A percentile compares a stretch with the other conserved stretches of the same genome.
Conservation (phyloP, 2,113 vertebrate species). For the Brienomyrus longianalis region DNA sequence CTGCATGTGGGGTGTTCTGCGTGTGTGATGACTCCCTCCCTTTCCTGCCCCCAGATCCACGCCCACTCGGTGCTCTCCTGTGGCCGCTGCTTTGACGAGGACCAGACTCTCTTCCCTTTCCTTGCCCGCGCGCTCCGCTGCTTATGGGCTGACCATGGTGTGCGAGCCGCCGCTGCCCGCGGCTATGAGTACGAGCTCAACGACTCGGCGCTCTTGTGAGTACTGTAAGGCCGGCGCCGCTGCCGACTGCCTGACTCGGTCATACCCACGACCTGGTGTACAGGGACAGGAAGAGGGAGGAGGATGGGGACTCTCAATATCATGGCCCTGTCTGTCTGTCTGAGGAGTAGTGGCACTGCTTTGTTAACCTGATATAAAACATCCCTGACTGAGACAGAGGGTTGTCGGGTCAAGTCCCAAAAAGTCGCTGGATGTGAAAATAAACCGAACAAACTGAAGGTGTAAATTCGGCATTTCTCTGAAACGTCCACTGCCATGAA, state of each 20-base stretch:
- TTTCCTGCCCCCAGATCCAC: constrained; percentile 41
- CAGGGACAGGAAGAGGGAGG: neutral
- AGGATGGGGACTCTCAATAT: neutral
- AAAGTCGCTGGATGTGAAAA: neutral
- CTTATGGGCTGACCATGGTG: constrained; percentile 61
- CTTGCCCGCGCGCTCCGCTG: constrained; percentile 54
- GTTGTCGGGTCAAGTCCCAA: neutral
- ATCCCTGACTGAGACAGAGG: neutral
- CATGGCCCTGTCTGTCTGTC: neutral
- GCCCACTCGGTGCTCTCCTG: constrained; percentile 61
- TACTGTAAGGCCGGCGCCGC: constrained; percentile 25
- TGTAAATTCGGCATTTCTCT: neutral
- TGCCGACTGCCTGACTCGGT: neutral
- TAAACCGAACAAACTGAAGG: neutral
- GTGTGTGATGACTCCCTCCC: neutral
- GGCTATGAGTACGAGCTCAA: constrained; percentile 64
- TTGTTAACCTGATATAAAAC: neutral
- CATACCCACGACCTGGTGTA: neutral
- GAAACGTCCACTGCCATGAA: neutral
- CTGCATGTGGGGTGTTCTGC: neutral
- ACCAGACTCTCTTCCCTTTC: constrained; percentile 60
- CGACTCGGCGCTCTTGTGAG: constrained; percentile 70
- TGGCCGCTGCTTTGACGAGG: constrained; percentile 55
- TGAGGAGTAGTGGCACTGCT: neutral
- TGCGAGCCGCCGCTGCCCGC: constrained; percentile 51